Conservation (phyloP, 2,888 invertebrate genomes). For the Melanargia galathea region DNA sequence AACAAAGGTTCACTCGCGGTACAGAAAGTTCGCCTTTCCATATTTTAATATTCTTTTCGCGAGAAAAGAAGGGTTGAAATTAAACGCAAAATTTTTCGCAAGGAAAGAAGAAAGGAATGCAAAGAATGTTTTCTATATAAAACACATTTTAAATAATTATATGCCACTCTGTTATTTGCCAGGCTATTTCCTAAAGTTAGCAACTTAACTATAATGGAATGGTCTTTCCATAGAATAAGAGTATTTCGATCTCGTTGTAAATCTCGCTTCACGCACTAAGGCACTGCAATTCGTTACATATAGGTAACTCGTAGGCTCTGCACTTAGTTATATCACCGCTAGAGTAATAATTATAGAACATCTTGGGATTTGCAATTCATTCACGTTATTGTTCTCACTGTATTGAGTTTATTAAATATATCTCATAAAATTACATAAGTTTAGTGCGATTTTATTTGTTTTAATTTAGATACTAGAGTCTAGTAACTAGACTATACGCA, state of each 20-base stretch:
- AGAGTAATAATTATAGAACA: constrained; percentile 10
- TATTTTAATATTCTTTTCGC: background rate
- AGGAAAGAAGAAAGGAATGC: background rate
- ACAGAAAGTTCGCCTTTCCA: background rate
- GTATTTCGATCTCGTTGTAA: background rate
- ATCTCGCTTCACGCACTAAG: background rate
- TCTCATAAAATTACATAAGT: constrained; percentile 5
- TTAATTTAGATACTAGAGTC: background rate
- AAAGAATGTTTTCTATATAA: too few relatives aligned
- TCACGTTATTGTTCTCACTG: constrained; percentile 10
- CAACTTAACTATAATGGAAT: background rate
- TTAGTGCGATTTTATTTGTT: constrained; percentile 2
- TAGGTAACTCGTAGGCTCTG: constrained; percentile 2
- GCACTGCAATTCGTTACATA: background rate
- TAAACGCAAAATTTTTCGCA: background rate
- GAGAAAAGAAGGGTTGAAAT: background rate
- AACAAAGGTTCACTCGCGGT: background rate
- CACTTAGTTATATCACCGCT: constrained; percentile 24
- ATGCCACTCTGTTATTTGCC: too few relatives aligned
- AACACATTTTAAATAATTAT: too few relatives aligned
- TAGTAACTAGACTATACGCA: too few relatives aligned
- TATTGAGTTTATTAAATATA: constrained; percentile 13
- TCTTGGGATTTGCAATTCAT: constrained; percentile 21
- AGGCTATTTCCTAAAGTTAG: too few relatives aligned
- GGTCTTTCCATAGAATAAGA: background rate